Evolutionary conservation across 2,888 invertebrate genomes (phyloP).

Genomic region (Nephrotoma appendiculata): DNA sequence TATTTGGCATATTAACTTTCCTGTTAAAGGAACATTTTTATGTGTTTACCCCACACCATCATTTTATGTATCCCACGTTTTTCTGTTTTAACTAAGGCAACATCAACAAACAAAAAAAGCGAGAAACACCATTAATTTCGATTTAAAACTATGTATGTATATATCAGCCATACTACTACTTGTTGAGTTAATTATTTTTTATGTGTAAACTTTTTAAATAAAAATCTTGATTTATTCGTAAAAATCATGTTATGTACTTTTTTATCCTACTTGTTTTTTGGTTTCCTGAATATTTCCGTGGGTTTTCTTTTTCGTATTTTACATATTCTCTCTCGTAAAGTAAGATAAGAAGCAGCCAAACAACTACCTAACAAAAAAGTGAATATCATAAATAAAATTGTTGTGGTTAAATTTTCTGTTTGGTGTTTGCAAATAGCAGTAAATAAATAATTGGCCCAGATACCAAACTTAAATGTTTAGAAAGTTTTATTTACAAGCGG

Average conservation of each 20-base stretch:
- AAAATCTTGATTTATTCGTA: not conserved
- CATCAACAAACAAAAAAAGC: not conserved
- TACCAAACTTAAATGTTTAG: too few relatives aligned
- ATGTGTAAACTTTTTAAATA: not conserved
- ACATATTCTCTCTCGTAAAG: not conserved
- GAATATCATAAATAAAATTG: not conserved
- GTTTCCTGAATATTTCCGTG: not conserved
- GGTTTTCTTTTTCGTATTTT: not conserved
- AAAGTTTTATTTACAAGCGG: too few relatives aligned
- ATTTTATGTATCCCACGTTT: not conserved
- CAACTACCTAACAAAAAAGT: not conserved
- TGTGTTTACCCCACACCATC: too few relatives aligned
- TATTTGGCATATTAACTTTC: too few relatives aligned
- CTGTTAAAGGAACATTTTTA: too few relatives aligned
- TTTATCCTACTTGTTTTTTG: not conserved
- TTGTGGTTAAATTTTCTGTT: not conserved
- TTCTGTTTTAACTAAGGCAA: not conserved
- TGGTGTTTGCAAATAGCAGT: not conserved
- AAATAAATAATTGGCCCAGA: too few relatives aligned
- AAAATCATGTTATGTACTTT: not conserved
- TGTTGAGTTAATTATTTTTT: not conserved
- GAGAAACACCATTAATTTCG: not conserved
- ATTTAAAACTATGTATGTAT: not conserved
- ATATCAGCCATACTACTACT: not conserved
- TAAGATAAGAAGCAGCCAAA: not conserved